These are phyloP conservation scores for Apodemus speciosus DNA, from an alignment of 2,113 vertebrate species.

Conservation along the genomic window DNA sequence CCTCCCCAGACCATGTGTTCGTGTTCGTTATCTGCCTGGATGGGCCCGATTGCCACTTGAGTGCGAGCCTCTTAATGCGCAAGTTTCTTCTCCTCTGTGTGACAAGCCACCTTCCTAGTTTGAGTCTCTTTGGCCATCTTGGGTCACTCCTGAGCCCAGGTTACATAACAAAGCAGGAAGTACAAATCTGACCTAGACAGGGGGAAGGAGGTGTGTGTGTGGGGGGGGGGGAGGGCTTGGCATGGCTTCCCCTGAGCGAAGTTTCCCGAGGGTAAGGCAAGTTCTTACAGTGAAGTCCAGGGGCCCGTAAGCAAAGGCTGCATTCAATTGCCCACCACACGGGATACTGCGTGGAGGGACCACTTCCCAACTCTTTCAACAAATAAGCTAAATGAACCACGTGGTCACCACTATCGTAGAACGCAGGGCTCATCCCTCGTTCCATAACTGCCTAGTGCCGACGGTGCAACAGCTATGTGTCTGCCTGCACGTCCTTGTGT, in stretches of 20 bases:
- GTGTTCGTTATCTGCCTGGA: not conserved
- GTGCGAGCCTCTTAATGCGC: not conserved
- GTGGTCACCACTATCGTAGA: not conserved
- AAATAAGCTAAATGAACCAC: not conserved
- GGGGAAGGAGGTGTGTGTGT: not conserved
- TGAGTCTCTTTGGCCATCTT: not conserved
- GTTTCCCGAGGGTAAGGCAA: not conserved
- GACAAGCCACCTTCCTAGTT: not conserved
- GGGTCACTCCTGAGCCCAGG: not conserved
- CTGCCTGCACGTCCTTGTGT: not conserved
- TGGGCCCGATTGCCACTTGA: not conserved
- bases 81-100: not conserved
- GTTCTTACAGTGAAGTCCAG: not conserved
- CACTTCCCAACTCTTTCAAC: not conserved
- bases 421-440: too few relatives aligned
- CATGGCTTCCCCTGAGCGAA: not conserved
- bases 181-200: not conserved
- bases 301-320: not conserved
- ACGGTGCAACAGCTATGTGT: rapidly evolving
- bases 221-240: not conserved
- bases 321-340: not conserved
- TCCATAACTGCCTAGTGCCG: too few relatives aligned
- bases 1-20: not conserved
- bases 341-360: not conserved
- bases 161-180: not conserved